These are phyloP conservation scores for Leptestheria dahalacensis DNA, from an alignment of 1,140 invertebrate species.

Conservation along the genomic window DNA sequence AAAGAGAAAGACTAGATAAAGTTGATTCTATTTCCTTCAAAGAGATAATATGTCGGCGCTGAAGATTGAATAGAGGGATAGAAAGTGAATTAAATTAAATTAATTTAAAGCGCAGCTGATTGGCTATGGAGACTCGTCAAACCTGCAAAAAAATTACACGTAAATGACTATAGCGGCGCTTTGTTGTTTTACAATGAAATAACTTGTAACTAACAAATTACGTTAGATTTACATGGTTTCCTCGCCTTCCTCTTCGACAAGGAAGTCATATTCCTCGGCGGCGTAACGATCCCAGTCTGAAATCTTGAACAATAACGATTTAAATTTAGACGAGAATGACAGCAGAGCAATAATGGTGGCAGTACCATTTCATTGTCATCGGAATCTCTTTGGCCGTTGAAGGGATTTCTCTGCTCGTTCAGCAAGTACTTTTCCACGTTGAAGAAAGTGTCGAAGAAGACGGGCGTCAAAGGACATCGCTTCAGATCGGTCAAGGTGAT, in stretches of 20 bases:
- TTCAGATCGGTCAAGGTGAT: constrained; percentile 85
- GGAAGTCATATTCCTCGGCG: constrained; percentile 88
- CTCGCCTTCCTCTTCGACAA: constrained; percentile 88
- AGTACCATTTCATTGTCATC: background rate
- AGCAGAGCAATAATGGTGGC: background rate
- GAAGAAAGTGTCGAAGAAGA: constrained; percentile 99
- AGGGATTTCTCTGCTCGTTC: constrained; percentile 96
- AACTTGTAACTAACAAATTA: constrained; percentile 33
- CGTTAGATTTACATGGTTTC: constrained; percentile 66
- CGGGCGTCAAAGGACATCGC: constrained; percentile 83
- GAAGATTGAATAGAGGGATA: no score
- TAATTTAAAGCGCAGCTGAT: no score
- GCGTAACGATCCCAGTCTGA: constrained; percentile 98
- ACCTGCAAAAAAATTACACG: background rate
- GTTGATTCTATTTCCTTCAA: no score
- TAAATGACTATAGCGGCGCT: background rate
- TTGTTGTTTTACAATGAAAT: background rate
- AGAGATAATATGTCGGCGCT: no score
- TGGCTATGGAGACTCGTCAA: no score
- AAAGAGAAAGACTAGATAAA: no score
- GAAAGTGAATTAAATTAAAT: no score
- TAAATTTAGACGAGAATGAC: background rate
- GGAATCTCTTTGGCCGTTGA: constrained; percentile 53
- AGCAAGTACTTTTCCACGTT: constrained; percentile 98
- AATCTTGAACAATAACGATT: constrained; percentile 39